phyloP scores from a whole-genome alignment of 2,797 vertebrate species.

The Meriones psammophilus region DNA sequence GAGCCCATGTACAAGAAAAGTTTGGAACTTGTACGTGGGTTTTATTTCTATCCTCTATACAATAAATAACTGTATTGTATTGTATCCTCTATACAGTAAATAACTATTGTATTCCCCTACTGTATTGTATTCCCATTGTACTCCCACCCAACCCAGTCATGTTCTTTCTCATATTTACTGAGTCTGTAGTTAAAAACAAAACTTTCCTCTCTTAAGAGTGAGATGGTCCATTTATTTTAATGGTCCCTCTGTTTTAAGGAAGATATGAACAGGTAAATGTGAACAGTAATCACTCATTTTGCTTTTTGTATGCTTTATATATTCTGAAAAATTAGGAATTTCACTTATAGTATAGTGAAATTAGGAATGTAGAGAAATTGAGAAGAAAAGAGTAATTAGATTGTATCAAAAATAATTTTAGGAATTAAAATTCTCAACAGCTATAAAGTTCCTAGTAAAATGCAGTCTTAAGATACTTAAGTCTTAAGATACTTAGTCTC shows the following conservation, averaged over 20 bases:
- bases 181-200: slow-evolving; percentile 32
- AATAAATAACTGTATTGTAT: too few species aligned
- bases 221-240: not conserved
- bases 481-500: not conserved
- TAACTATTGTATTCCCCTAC: too few species aligned
- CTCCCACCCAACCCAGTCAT: not conserved
- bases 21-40: not conserved
- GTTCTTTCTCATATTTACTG: not conserved
- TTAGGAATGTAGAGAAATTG: slow-evolving; percentile 6
- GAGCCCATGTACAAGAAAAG: not conserved
- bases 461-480: slow-evolving; percentile 1
- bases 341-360: not conserved
- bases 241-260: not conserved
- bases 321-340: not conserved
- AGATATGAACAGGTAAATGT: not conserved
- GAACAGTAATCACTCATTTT: not conserved
- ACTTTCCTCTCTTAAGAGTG: not conserved
- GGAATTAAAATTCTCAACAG: slow-evolving; percentile 30
- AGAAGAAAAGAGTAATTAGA: not conserved
- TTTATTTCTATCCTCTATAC: not conserved
- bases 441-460: slow-evolving; percentile 40
- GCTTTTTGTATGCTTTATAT: slow-evolving; percentile 23
- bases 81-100: too few species aligned
- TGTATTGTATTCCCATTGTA: not conserved
- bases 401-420: slow-evolving; percentile 53